These are phyloP conservation scores for Podarcis muralis DNA, from an alignment of 2,113 vertebrate species.

Conservation along the genomic window DNA sequence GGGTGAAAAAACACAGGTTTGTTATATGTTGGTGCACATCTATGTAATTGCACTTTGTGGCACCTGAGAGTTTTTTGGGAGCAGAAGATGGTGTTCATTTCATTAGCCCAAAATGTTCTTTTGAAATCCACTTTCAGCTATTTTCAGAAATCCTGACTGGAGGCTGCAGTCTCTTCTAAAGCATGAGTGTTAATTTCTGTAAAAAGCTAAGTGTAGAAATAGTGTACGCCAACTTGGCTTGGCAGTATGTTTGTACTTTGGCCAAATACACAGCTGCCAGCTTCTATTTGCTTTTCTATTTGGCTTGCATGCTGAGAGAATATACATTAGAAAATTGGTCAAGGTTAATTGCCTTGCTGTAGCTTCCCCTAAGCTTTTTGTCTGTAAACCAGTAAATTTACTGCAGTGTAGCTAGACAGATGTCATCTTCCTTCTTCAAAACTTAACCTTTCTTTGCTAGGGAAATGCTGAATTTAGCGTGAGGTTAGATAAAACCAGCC, in stretches of 20 bases:
- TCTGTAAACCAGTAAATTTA: neutral
- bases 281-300: slow-evolving; percentile 18
- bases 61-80: neutral
- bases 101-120: neutral
- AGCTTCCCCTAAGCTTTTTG: slow-evolving; percentile 13
- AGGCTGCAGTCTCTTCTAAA: neutral
- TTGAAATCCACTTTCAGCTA: neutral
- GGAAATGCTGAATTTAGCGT: neutral
- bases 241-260: neutral
- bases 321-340: neutral
- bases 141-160: neutral
- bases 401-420: neutral
- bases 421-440: neutral
- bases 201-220: neutral
- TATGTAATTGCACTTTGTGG: too few species aligned
- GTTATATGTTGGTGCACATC: neutral
- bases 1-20: neutral
- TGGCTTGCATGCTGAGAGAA: neutral
- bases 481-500: neutral
- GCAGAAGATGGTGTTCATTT: neutral
- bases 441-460: neutral
- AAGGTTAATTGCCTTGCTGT: slow-evolving; percentile 25
- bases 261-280: slow-evolving; percentile 7
- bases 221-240: neutral
- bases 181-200: neutral